Evolutionary conservation across 2,113 vertebrate genomes (phyloP).

Genomic region (Balaenoptera acutorostrata): DNA sequence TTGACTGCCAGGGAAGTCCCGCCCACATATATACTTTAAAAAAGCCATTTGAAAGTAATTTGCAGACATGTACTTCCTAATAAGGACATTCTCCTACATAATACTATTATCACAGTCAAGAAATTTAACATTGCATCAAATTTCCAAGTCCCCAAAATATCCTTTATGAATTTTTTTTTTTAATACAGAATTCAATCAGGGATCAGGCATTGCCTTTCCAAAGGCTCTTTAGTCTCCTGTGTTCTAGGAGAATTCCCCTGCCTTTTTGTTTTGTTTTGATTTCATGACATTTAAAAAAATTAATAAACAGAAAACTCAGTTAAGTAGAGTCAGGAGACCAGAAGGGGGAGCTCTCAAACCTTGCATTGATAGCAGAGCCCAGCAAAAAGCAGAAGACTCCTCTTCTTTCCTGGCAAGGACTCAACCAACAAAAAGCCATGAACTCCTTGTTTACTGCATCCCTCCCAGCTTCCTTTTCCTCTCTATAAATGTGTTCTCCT

Average conservation of each 20-base stretch:
- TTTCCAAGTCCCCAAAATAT: not conserved
- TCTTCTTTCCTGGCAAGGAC: not conserved
- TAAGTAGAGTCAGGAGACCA: not conserved
- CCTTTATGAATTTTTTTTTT: not conserved
- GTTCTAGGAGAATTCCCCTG: not conserved
- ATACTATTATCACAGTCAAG: not conserved
- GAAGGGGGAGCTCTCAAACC: not conserved
- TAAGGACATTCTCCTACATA: not conserved
- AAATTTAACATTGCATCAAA: not conserved
- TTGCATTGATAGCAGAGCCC: not conserved
- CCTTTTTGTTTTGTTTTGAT: not conserved
- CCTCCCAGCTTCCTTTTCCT: not conserved
- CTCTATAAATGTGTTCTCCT: not conserved
- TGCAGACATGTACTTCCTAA: conserved; percentile 5
- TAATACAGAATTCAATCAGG: not conserved
- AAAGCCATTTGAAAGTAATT: not conserved
- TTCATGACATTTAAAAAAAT: not conserved
- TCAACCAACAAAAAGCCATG: not conserved
- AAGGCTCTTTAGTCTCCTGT: not conserved
- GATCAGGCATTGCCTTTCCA: not conserved
- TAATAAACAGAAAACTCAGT: not conserved
- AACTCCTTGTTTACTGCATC: not conserved
- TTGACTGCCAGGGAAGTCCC: too few species aligned
- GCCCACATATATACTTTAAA: not conserved
- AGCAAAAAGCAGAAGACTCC: not conserved